phyloP scores from a whole-genome alignment of 2,888 invertebrate genomes.

The Drosophila prostipennis region DNA sequence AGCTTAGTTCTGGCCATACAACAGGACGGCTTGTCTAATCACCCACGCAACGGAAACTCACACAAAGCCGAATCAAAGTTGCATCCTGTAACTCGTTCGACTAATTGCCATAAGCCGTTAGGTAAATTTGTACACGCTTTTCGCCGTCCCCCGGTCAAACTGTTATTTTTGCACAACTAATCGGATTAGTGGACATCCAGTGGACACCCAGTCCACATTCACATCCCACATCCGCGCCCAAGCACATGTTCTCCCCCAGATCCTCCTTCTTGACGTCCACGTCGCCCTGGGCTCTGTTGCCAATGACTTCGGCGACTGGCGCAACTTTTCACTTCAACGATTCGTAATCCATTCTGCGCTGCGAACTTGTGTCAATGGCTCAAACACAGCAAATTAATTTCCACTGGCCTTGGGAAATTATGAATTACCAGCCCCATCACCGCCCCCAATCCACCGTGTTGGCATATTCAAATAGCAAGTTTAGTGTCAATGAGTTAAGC shows the following conservation, averaged over 20 bases:
- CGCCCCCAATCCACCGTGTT: neutral
- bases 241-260: conserved; percentile 7
- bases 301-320: conserved; percentile 49
- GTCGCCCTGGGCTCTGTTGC: conserved; percentile 16
- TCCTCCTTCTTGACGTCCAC: conserved; percentile 16
- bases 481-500: conserved; percentile 39
- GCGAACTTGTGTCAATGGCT: conserved; percentile 11
- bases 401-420: conserved; percentile 7
- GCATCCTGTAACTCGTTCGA: conserved; percentile 56
- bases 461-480: conserved; percentile 35
- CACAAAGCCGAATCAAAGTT: conserved; percentile 47
- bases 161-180: conserved; percentile 68
- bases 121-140: conserved; percentile 49
- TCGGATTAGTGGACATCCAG: conserved; percentile 57
- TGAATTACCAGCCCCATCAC: conserved; percentile 2
- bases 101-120: conserved; percentile 72
- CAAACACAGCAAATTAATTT: conserved; percentile 24
- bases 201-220: conserved; percentile 5
- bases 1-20: conserved; percentile 9
- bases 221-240: neutral
- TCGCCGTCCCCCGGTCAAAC: conserved; percentile 4
- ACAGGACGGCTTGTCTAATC: conserved; percentile 8
- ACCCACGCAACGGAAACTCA: conserved; percentile 25
- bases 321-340: conserved; percentile 44
- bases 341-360: conserved; percentile 44